Conservation (phyloP, 2,888 invertebrate genomes). For the Tromatobia lineatoria region DNA sequence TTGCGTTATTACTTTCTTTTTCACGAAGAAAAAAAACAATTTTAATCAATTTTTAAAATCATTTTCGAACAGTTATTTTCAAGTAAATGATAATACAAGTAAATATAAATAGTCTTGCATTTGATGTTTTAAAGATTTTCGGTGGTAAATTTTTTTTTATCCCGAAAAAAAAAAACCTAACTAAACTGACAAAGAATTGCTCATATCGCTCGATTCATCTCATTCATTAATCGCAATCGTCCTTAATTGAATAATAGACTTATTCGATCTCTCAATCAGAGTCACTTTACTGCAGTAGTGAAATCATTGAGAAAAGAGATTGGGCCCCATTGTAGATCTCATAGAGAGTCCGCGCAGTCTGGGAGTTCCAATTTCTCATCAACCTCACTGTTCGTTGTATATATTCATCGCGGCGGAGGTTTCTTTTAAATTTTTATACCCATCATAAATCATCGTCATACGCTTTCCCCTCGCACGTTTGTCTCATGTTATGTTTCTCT, state of each 20-base stretch:
- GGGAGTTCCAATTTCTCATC: conserved; percentile 17
- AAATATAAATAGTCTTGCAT: no score
- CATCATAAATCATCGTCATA: conserved; percentile 23
- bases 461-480: background rate
- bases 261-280: conserved; percentile 56
- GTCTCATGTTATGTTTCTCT: conserved; percentile 9
- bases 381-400: background rate
- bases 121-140: no score
- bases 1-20: no score
- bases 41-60: no score
- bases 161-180: background rate
- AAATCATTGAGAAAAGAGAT: conserved; percentile 43
- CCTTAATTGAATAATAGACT: conserved; percentile 41
- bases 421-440: conserved; percentile 25
- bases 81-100: no score
- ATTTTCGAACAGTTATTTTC: no score
- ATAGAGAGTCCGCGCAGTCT: background rate
- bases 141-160: no score
- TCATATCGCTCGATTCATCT: conserved; percentile 26
- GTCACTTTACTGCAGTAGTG: conserved; percentile 34
- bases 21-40: no score
- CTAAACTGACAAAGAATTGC: background rate
- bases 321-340: conserved; percentile 10
- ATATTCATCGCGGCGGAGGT: background rate
- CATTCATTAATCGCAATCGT: conserved; percentile 35